Conservation (phyloP, 2,113 vertebrate species). For the Callipepla californica region DNA sequence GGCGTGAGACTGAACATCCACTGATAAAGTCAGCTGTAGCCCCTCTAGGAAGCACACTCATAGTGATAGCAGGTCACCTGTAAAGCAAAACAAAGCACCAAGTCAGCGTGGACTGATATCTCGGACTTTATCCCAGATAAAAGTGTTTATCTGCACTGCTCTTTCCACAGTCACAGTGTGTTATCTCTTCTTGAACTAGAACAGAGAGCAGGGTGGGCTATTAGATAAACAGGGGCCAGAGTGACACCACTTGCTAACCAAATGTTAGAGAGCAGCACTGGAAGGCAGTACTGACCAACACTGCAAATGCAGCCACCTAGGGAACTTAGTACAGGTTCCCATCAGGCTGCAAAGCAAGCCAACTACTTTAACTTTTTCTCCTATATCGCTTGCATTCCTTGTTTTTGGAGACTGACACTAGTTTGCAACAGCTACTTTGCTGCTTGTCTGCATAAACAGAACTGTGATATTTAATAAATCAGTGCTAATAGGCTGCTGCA, state of each 20-base stretch:
- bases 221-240: background rate
- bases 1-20: background rate
- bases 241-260: constrained; percentile 16
- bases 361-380: background rate
- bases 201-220: background rate
- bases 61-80: constrained; percentile 39
- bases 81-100: constrained; percentile 52
- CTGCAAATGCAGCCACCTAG: constrained; percentile 1
- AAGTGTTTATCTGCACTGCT: background rate
- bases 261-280: constrained; percentile 31
- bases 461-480: background rate
- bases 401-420: background rate
- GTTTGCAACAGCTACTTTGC: background rate
- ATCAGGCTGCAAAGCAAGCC: background rate
- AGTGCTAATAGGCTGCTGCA: background rate
- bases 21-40: background rate
- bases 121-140: background rate
- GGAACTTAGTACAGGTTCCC: background rate
- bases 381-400: background rate
- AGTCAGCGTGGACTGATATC: background rate
- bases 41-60: background rate
- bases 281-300: background rate
- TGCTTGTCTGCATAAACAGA: background rate
- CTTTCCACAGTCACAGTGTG: background rate
- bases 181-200: constrained; percentile 5